Evolutionary conservation across 1,140 invertebrate genomes (phyloP), one percentile per base, ranked within the genome.

Genomic region (Chymomyza costata): DNA sequence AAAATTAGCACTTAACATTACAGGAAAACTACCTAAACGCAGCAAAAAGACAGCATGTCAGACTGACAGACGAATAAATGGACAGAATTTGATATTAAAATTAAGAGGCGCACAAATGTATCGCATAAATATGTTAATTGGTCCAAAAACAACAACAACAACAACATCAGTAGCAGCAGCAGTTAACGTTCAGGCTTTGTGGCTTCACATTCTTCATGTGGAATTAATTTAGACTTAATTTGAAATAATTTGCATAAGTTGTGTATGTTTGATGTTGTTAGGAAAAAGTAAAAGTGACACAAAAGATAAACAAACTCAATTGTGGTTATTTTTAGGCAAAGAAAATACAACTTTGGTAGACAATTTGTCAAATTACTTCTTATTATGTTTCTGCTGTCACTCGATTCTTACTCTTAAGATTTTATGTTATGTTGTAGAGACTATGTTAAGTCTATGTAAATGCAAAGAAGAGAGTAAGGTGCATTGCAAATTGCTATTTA

Each of bases 121-220:
- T 76, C 73, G 71, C 71, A 76, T 78, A 71, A 66, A 76, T 76
- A 76, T 76, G 71, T 44, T 76, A 76, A 76, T 76, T 78, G 52
- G 46, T 49, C 65, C 15, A n/a, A n/a, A n/a, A n/a, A n/a, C n/a
- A n/a, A n/a, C n/a, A n/a, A n/a, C n/a, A n/a, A n/a, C n/a, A n/a
- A n/a, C n/a, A n/a, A n/a, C n/a, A n/a, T n/a, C n/a, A 52, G 52
- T 49, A 51, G 49, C 41, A 37, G 53, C 28, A 35, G 44, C 48
- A 48, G 60, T 62, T 51, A 52, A 61, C 65, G 66, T 49, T 78
- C 57, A 38, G 35, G 51, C 61, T 62, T 40, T 68, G 51, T 39
- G 44, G 44, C 40, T 53, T 40, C 28, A 11, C 44, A 21, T 11
- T 51, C 31, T 37, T 34, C 11, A 64, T 69, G 56, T 73, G 55